A percentile compares a stretch with the other conserved stretches of the same genome.
Conservation (phyloP, 2,797 vertebrate species). For the Tympanoctomys barrerae region DNA sequence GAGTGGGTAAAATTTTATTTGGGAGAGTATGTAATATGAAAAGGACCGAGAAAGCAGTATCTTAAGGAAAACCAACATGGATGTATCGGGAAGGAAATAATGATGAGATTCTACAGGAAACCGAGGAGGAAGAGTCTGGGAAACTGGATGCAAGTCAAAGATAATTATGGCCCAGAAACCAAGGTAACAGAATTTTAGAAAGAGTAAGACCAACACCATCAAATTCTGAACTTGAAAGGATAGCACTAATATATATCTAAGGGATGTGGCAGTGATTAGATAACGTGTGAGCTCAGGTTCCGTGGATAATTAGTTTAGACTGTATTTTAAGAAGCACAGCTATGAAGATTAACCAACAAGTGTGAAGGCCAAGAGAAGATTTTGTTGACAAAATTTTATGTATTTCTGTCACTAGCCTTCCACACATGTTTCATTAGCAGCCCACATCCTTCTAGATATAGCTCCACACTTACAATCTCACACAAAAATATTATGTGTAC, state of each 20-base stretch:
- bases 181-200: slow-evolving; percentile 21
- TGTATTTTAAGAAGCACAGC: slow-evolving; percentile 13
- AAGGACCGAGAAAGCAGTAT: not conserved
- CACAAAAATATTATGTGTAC: not conserved
- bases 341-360: slow-evolving; percentile 18
- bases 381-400: not conserved
- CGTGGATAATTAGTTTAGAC: not conserved
- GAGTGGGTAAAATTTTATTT: not conserved
- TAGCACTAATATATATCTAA: not conserved
- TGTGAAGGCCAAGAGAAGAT: not conserved
- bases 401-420: not conserved
- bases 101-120: slow-evolving; percentile 26
- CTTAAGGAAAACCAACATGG: slow-evolving; percentile 30
- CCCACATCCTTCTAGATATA: not conserved
- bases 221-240: slow-evolving; percentile 51
- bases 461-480: not conserved
- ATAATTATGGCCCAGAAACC: slow-evolving; percentile 15
- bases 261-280: not conserved
- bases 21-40: not conserved
- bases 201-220: not conserved
- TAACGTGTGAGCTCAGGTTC: not conserved
- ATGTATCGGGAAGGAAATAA: not conserved
- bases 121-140: not conserved
- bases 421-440: not conserved
- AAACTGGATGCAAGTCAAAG: not conserved